Base-by-base conservation (phyloP, 1,140 invertebrate species). In the Druon quercuslanigerum region DNA sequence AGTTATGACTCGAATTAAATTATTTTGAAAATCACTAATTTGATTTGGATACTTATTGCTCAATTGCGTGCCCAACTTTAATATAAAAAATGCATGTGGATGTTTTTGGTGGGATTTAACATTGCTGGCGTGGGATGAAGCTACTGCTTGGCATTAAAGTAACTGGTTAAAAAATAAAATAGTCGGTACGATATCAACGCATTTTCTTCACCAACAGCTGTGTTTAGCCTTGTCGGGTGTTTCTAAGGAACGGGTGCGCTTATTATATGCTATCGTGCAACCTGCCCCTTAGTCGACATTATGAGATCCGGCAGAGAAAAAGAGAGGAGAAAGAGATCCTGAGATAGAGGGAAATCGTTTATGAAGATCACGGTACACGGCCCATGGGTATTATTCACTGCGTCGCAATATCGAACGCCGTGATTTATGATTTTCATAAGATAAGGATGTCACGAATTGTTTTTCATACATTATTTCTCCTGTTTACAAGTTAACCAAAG, bases 251-350 rank as follows among this genome's bases (percentile, higher is more conserved):
- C 60, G 60, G 60, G 60, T 66, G 60, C 60, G 60, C 60, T 66
- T 66, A 66, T 66, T 66, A 66, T 66, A 66, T 66, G 60, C 60
- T 66, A 25, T 66, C 60, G 60, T 66, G 60, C 60, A 66, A 66
- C 25, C 60, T 66, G 60, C 60, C 60, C 60, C 60, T 66, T 66
- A 66, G 60, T 66, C 60, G 60, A 66, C 33, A 66, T 66, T 66
- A 66, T 66, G 60, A 40, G 60, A 66, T 66, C 60, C 60, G 60
- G 60, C 20, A 40, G 60, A 66, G 60, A 40, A 60, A 66, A 66
- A 66, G 40, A 66, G 25, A 66, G 25, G 16, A 66, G 60, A 66
- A 66, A 40, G 60, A 66, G 60, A 66, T 66, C 60, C n/a, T 40
- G 60, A 66, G 60, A 66, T 66, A 66, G 13, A 66, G 60, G 33